These are phyloP conservation scores for Falco novaeseelandiae DNA, from an alignment of 2,797 vertebrate genomes.

Conservation along the genomic window DNA sequence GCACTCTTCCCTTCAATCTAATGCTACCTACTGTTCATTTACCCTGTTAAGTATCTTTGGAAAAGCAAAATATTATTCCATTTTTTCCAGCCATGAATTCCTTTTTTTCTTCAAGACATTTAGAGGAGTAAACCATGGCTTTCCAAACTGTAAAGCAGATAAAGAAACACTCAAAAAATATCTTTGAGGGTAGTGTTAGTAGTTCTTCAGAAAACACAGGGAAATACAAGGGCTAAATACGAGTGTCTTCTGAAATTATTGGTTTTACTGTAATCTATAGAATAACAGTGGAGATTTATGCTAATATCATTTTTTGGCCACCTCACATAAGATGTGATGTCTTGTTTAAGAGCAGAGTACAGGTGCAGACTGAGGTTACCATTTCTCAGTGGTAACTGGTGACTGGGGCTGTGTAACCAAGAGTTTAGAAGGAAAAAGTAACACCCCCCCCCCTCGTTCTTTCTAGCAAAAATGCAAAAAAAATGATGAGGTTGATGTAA, in stretches of 20 bases:
- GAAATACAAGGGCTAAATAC: background rate
- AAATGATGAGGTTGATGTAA: background rate
- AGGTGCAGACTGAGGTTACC: background rate
- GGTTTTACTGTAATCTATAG: background rate
- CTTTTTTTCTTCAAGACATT: slow-evolving; percentile 38
- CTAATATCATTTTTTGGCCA: background rate
- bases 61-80: slow-evolving; percentile 44
- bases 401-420: background rate
- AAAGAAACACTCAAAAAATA: background rate
- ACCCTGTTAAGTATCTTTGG: slow-evolving; percentile 51
- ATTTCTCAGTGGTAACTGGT: background rate
- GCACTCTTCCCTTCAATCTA: slow-evolving; percentile 52
- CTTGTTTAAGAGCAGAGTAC: background rate
- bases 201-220: slow-evolving; percentile 18
- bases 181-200: background rate
- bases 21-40: slow-evolving; percentile 70
- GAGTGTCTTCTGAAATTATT: background rate
- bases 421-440: background rate
- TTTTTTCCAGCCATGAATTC: slow-evolving; percentile 25
- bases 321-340: background rate
- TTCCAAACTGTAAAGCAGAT: slow-evolving; percentile 56
- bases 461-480: background rate
- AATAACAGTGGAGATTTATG: background rate
- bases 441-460: fast-evolving
- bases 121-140: slow-evolving; percentile 28